Base-by-base conservation (phyloP, 2,113 vertebrate genomes). In the Tupaia tana region DNA sequence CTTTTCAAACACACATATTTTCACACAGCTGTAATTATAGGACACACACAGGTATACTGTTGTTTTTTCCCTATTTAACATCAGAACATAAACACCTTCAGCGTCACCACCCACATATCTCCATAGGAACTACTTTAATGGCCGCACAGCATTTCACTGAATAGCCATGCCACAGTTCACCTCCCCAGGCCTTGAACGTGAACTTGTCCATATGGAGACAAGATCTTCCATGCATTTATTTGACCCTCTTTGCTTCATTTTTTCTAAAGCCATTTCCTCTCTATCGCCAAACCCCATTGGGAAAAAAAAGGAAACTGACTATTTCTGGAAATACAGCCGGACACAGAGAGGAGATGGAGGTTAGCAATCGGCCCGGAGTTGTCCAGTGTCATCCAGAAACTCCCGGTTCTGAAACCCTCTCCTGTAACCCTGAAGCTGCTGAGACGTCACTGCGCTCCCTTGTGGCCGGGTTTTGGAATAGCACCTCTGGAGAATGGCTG, bases 321-420 rank as follows among this genome's bases (percentile, higher is more conserved):
- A 43, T 91, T 83, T 58, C 79, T 64, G 56, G 43, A 93, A 86
- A 74, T 19, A 59, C 15, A 80, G n/a, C 27, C 66, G 59, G 15
- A 59, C 64, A 61, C 78, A 61, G 77, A 89, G 43, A 90, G 24
- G 27, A 75, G 31, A 86, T 27, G 16, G 18, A 69, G 18, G 58
- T 54, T 66, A 43, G 24, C 58, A 24, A 63, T 24, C n/a, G 27
- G 64, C 61, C 59, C 58, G 5, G 52, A 64, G 16, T 83, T 93
- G 89, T 81, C 80, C 84, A 54, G 73, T 52, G n/a, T 31, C 89
- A 54, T 25, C 59, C 54, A 83, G 66, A 90, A 88, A 69, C 63
- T 61, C 8, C 43, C 34, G 54, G 24, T 69, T 43, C n/a, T 27
- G 58, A 80, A 86, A 70, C 58, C 63, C 63, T 77, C 22, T 67